Evolutionary conservation across 1,140 invertebrate species (phyloP), one percentile per base, ranked within the genome.

Genomic region (Bombus superbus): DNA sequence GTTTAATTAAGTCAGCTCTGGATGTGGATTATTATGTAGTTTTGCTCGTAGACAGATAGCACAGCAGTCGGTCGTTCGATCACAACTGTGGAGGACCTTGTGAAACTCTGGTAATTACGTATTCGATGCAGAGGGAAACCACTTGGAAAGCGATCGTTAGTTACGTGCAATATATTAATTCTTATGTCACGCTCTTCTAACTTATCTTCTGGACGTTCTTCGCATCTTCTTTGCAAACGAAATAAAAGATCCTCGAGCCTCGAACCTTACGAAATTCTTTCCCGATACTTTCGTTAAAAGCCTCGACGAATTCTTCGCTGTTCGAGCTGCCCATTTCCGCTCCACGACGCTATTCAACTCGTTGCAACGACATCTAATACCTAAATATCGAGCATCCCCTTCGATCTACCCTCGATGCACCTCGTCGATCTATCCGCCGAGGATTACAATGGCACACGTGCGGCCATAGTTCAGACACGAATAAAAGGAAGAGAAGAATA

Each of bases 381-480:
- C 35, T 2, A 18, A 18, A 75, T 59, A 77, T 77, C 75, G 15
- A 40, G 75, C 53, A 77, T 40, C 75, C 74, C 35, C 42, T 28
- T 47, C 40, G 76, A 78, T 25, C n/a, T 9, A 62, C 8, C 73
- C 32, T 32, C 25, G 35, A 68, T 18, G 25, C 18, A 28, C 35
- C 28, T 15, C 22, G 8, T 13, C 73, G 73, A 83, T 83, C 64
- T 32, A 6, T 75, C 72, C 32, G 1, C 13, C 13, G 40, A 6
- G 25, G 13, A 40, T n/a, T 44, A 8, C 22, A 69, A 9, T 32
- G 75, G 66, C 38, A 57, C 76, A 84, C 82, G 82, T 59, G 83
- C 40, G 76, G 15, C 1, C 6, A 32, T 15, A 6, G 44, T 57
- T 38, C 8, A 18, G 13, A 18, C 44, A 2, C 1, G 47, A 75